These are phyloP conservation scores for Sepiola atlantica DNA, from an alignment of 2,888 invertebrate genomes.

Conservation along the genomic window DNA sequence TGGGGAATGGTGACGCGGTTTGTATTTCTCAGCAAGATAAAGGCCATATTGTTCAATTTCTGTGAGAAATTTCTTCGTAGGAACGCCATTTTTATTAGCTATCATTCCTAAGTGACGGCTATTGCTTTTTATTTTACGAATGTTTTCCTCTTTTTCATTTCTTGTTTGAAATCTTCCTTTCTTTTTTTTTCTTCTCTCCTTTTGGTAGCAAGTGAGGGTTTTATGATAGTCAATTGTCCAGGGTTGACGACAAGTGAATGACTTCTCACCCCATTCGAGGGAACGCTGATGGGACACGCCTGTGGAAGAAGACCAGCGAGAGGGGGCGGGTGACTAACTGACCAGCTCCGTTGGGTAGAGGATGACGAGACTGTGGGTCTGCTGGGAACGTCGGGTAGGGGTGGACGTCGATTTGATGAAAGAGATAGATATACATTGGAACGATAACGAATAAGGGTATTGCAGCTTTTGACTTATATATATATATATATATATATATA, in stretches of 20 bases:
- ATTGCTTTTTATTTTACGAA: no score
- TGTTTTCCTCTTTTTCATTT: no score
- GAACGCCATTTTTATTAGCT: no score
- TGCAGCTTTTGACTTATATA: background rate
- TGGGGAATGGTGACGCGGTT: no score
- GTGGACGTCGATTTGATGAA: background rate
- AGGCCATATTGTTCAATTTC: no score
- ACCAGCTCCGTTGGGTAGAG: background rate
- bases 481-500: no score
- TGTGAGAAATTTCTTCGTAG: no score
- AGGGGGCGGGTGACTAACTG: background rate
- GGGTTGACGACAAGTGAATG: conserved; percentile 7
- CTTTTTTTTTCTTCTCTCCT: background rate
- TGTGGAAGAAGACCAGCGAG: background rate
- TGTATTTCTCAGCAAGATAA: no score
- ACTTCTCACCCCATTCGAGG: background rate
- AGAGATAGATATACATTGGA: background rate
- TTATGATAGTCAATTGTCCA: background rate
- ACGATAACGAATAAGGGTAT: background rate
- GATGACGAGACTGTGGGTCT: background rate
- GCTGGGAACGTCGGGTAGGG: background rate
- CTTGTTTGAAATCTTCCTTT: no score
- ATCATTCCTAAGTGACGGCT: no score
- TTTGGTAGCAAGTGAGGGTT: background rate
- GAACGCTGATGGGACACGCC: background rate